phyloP scores from a whole-genome alignment of 2,113 vertebrate genomes.

The Toxotes chatareus region DNA sequence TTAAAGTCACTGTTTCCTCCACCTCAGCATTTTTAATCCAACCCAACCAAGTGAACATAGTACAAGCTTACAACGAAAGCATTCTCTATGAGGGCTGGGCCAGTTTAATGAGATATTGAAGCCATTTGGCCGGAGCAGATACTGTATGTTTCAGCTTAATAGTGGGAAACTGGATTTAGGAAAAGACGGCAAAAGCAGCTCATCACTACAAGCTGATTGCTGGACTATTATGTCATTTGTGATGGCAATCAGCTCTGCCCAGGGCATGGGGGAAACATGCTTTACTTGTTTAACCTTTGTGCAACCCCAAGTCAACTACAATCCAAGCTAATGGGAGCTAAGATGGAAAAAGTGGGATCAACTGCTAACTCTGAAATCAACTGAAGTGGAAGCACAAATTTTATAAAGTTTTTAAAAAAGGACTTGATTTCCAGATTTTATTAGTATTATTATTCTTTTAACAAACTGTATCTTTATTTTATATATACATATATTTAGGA shows the following conservation, averaged over 20 bases:
- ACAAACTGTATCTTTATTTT: neutral
- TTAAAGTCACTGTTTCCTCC: slow-evolving; percentile 14
- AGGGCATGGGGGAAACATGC: slow-evolving; percentile 22
- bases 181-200: slow-evolving; percentile 38
- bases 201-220: slow-evolving; percentile 59
- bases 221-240: slow-evolving; percentile 56
- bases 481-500: neutral
- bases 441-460: neutral
- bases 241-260: slow-evolving; percentile 32
- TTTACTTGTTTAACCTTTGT: slow-evolving; percentile 46
- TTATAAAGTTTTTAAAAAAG: neutral
- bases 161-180: slow-evolving; percentile 45
- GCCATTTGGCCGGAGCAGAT: slow-evolving; percentile 14
- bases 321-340: slow-evolving; percentile 17
- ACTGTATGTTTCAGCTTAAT: slow-evolving; percentile 10
- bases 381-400: neutral
- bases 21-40: slow-evolving; percentile 33
- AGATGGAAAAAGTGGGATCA: slow-evolving; percentile 23
- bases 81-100: neutral
- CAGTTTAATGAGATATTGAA: slow-evolving; percentile 28
- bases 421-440: neutral
- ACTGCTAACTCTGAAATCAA: neutral
- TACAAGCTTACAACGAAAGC: neutral
- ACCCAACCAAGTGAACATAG: neutral
- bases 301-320: slow-evolving; percentile 14